phyloP scores from a whole-genome alignment of 2,888 invertebrate genomes.

The Acronicta psi region DNA sequence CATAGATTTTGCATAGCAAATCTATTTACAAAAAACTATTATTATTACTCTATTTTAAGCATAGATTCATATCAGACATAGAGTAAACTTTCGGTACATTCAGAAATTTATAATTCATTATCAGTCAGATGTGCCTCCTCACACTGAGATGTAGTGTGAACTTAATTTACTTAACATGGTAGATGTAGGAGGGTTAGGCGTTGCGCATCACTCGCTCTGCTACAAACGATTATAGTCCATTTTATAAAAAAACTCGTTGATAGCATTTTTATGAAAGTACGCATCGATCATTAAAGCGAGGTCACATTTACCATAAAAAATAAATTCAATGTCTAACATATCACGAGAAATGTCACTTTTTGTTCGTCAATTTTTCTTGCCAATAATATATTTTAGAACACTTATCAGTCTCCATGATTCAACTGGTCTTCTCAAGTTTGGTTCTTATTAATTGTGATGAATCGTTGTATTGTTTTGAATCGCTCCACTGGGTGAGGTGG shows the following conservation, averaged over 20 bases:
- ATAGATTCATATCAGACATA: slow-evolving; percentile 55
- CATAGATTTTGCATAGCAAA: slow-evolving; percentile 37
- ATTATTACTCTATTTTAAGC: slow-evolving; percentile 45
- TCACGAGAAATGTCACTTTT: slow-evolving; percentile 70
- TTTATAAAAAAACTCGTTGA: slow-evolving; percentile 22
- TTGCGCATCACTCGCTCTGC: slow-evolving; percentile 18
- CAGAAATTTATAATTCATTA: slow-evolving; percentile 57
- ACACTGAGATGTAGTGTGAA: slow-evolving; percentile 56
- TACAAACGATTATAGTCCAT: slow-evolving; percentile 33
- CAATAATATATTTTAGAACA: slow-evolving; percentile 70
- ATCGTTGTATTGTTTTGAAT: slow-evolving; percentile 56
- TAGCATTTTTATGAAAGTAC: slow-evolving; percentile 42
- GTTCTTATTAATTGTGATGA: slow-evolving; percentile 66
- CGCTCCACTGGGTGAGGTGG: slow-evolving; percentile 19
- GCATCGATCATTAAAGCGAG: slow-evolving; percentile 64
- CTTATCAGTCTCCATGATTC: slow-evolving; percentile 68
- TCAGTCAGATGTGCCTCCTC: slow-evolving; percentile 64
- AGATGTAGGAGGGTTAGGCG: slow-evolving; percentile 39
- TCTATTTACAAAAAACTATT: slow-evolving; percentile 42
- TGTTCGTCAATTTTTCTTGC: slow-evolving; percentile 65
- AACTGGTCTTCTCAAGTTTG: slow-evolving; percentile 64
- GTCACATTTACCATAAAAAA: slow-evolving; percentile 63
- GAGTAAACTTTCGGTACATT: slow-evolving; percentile 52
- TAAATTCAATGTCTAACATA: slow-evolving; percentile 61
- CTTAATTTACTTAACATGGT: slow-evolving; percentile 51